Conservation (phyloP, 2,797 vertebrate species). For the Percopsis omiscomaycus region DNA sequence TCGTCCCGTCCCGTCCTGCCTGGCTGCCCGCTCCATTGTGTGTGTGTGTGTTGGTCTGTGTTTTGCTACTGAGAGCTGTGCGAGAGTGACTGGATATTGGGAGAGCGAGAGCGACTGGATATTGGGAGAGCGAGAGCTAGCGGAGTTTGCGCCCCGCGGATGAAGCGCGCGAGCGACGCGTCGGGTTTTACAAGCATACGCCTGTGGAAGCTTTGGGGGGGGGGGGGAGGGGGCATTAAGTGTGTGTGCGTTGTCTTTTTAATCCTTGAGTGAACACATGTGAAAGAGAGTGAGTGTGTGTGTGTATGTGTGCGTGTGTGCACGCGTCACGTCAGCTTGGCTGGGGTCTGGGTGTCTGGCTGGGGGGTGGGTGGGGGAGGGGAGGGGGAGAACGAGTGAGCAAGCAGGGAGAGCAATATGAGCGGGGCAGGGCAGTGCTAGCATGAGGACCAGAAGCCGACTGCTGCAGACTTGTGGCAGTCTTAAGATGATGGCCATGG, state of each 20-base stretch:
- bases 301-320: constrained; percentile 41
- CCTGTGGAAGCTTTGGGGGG: neutral
- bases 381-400: neutral
- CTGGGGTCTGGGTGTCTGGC: constrained; percentile 66
- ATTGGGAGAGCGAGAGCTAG: constrained; percentile 8
- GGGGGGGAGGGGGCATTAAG: constrained; percentile 31
- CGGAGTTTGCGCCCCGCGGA: constrained; percentile 38
- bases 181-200: neutral
- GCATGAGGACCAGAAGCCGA: constrained; percentile 84
- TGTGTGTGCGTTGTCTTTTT: neutral
- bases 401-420: constrained; percentile 72
- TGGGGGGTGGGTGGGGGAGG: constrained; percentile 23
- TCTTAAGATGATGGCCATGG: constrained; percentile 99
- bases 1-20: constrained; percentile 41
- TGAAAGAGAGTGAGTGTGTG: constrained; percentile 10
- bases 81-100: constrained; percentile 41
- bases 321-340: constrained; percentile 68
- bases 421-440: constrained; percentile 83
- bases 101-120: constrained; percentile 19
- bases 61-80: constrained; percentile 23
- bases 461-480: constrained; percentile 93
- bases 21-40: constrained; percentile 46
- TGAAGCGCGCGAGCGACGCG: constrained; percentile 28
- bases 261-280: neutral
- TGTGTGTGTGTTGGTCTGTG: constrained; percentile 6